A percentile compares a stretch with the other conserved stretches of the same genome.
These are phyloP conservation scores for Gari tellinella DNA, from an alignment of 2,888 invertebrate genomes.

Conservation along the genomic window DNA sequence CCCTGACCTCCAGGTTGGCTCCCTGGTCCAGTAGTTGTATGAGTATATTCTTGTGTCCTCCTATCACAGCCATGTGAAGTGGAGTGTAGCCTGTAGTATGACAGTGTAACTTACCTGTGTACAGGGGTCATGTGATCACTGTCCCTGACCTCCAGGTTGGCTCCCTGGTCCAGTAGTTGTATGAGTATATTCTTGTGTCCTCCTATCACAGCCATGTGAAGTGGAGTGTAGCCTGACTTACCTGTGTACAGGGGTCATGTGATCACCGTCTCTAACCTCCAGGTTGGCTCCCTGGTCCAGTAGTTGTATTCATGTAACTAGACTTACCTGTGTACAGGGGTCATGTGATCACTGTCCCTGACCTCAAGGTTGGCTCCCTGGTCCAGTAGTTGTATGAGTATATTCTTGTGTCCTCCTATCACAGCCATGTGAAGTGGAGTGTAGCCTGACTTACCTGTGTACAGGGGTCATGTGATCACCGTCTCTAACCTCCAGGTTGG, in stretches of 20 bases:
- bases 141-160: constrained; percentile 49
- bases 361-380: constrained; percentile 52
- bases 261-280: constrained; percentile 35
- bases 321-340: constrained; percentile 62
- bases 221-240: constrained; percentile 29
- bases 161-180: constrained; percentile 49
- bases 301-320: constrained; percentile 28
- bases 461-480: constrained; percentile 54
- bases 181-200: constrained; percentile 54
- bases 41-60: constrained; percentile 53
- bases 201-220: constrained; percentile 60
- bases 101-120: too few species aligned
- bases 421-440: constrained; percentile 63
- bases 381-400: constrained; percentile 50
- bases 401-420: constrained; percentile 50
- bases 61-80: constrained; percentile 59
- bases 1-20: constrained; percentile 48
- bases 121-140: too few species aligned
- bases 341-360: constrained; percentile 67
- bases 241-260: too few species aligned
- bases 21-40: constrained; percentile 47
- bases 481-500: constrained; percentile 54
- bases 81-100: constrained; percentile 58
- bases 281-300: constrained; percentile 50
- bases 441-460: constrained; percentile 20